Evolutionary conservation across 2,797 vertebrate genomes (phyloP).

Genomic region (Sternarchorhynchus goeldii): DNA sequence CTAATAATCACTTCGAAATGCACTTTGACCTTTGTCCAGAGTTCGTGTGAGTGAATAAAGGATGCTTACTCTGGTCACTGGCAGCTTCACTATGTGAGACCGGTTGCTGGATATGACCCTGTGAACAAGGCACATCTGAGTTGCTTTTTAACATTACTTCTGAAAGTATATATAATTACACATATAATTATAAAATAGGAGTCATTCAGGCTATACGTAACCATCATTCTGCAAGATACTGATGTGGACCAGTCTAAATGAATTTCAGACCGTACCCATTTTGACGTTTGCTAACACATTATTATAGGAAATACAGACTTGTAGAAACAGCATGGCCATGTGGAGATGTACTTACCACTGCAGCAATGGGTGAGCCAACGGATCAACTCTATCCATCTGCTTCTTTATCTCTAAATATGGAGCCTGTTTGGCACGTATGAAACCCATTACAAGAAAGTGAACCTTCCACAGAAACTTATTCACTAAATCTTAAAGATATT

Average conservation of each 20-base stretch:
- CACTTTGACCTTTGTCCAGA: background rate
- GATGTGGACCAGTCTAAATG: background rate
- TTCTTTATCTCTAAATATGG: conserved; percentile 92
- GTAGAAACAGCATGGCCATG: background rate
- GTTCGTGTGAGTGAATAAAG: conserved; percentile 7
- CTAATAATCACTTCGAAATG: background rate
- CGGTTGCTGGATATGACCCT: conserved; percentile 94
- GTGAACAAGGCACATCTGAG: conserved; percentile 57
- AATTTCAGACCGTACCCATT: background rate
- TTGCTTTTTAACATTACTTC: background rate
- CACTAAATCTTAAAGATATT: background rate
- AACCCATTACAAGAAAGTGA: background rate
- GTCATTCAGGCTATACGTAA: background rate
- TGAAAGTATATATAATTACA: too few species aligned
- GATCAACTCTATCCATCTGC: conserved; percentile 91
- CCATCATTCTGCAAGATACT: background rate
- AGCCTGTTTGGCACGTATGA: conserved; percentile 72
- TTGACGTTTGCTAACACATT: background rate
- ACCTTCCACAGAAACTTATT: background rate
- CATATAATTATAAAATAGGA: background rate
- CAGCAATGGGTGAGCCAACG: conserved; percentile 86
- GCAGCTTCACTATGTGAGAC: conserved; percentile 91
- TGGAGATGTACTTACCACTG: conserved; percentile 76
- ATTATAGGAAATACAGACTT: background rate
- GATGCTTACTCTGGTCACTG: conserved; percentile 85